Conservation (phyloP, 1,140 invertebrate genomes). For the Heliconius nattereri region DNA sequence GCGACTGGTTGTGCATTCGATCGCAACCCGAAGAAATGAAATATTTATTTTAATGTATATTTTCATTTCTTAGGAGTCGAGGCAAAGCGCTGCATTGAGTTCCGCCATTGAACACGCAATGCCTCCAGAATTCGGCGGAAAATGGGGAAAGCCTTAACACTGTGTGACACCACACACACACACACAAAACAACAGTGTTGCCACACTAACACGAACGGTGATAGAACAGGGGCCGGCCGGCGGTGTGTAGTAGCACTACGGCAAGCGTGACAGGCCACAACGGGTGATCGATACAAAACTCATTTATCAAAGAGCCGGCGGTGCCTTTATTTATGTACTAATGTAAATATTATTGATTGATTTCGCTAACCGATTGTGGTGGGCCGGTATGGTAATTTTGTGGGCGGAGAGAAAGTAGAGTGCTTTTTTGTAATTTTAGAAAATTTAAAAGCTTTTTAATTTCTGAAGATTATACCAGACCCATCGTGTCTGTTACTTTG, state of each 20-base stretch:
- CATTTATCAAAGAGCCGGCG: constrained; percentile 18
- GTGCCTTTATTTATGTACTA: constrained; percentile 18
- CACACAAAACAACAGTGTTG: background rate
- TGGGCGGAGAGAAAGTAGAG: background rate
- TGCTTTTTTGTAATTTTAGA: background rate
- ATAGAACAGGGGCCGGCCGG: background rate
- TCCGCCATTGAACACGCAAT: too few relatives aligned
- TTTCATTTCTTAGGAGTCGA: too few relatives aligned
- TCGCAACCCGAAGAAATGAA: too few relatives aligned
- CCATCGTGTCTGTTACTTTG: too few relatives aligned
- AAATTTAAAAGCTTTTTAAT: too few relatives aligned
- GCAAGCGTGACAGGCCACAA: background rate
- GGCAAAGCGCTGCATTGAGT: too few relatives aligned
- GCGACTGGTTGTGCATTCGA: too few relatives aligned
- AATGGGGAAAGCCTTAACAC: too few relatives aligned
- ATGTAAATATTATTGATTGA: constrained; percentile 24
- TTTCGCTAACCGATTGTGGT: background rate
- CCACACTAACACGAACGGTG: background rate
- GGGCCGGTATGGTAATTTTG: background rate
- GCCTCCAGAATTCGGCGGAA: too few relatives aligned
- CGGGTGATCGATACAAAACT: constrained; percentile 17
- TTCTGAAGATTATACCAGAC: too few relatives aligned
- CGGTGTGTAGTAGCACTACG: background rate
- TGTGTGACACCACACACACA: too few relatives aligned
- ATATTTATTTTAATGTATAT: too few relatives aligned